Evolutionary conservation across 2,797 vertebrate genomes (phyloP), one percentile per base, ranked within the genome.

Genomic region (Phalanger gymnotis): DNA sequence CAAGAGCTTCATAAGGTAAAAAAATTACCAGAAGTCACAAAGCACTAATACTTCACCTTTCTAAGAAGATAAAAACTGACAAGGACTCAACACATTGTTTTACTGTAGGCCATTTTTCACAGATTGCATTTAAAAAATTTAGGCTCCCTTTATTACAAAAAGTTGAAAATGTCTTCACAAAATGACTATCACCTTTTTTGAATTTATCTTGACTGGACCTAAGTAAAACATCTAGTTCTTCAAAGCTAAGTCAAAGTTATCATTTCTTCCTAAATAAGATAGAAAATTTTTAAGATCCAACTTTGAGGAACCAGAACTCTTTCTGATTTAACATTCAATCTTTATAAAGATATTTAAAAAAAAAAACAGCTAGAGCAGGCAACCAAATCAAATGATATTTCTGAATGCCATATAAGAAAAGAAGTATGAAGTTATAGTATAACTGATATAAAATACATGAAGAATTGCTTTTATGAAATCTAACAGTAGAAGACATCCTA

Each of bases 331-430:
- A 54, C 51, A 90, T 87, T 47, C 31, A 53, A 90, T 90, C 53
- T 52, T 54, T 90, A 53, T 90, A 25, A 90, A 90, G 90, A 90
- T 73, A n/a, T 25, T 87, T 81, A 90, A 53, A 90, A 90, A 90
- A 56, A 56, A 56, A 25, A 14, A 51, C 40, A 90, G 27, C 28
- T 52, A 47, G 52, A 31, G 12, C 16, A 53, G 54, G 10, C 12
- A 22, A 73, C n/a, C 16, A 31, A 54, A 53, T 90, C 30, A 90
- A 54, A 53, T 4, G 19, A 52, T n/a, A 90, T 52, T 90, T 90
- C 51, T 53, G 89, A 90, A 90, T 90, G 28, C 4, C 89, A 53
- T n/a, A 51, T 90, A 53, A 53, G 89, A 90, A 90, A 90, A 90
- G 40, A 90, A 90, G 54, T 54, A 13, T 90, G 54, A 53, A 90